phyloP scores from a whole-genome alignment of 1,140 invertebrate genomes.

The Pectinophora gossypiella region DNA sequence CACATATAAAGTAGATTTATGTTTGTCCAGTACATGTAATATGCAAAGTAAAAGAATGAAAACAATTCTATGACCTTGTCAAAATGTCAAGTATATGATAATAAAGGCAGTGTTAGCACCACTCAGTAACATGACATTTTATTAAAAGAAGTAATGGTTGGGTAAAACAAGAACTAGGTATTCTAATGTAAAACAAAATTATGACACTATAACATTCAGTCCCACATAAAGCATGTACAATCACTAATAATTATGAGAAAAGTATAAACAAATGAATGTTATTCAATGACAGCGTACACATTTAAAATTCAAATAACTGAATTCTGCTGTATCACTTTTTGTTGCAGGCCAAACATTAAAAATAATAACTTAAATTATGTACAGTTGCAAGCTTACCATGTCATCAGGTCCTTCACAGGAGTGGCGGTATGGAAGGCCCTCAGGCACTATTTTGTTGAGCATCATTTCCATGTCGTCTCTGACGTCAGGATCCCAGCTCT shows the following conservation, averaged over 20 bases:
- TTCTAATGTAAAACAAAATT: no score
- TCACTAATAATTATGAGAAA: no score
- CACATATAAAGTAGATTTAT: no score
- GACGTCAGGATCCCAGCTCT: constrained; percentile 98
- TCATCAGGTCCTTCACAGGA: constrained; percentile 98
- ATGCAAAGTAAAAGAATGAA: no score
- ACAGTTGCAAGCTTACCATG: constrained; percentile 85
- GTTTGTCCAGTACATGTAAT: no score
- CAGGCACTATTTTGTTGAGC: constrained; percentile 98
- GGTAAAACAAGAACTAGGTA: no score
- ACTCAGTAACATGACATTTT: not conserved
- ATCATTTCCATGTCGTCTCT: constrained; percentile 99
- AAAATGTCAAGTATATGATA: not conserved
- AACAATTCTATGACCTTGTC: not conserved
- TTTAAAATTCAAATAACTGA: not conserved
- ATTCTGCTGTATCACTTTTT: not conserved
- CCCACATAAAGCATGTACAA: no score
- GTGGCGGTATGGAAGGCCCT: constrained; percentile 95
- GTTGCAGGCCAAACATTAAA: not conserved
- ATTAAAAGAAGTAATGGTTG: not conserved
- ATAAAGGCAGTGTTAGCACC: not conserved
- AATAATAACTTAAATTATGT: no score
- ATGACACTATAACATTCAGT: no score
- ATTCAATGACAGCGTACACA: no score
- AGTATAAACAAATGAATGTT: constrained; percentile 3